Conservation (phyloP, 1,140 invertebrate genomes). For the Limonius californicus region DNA sequence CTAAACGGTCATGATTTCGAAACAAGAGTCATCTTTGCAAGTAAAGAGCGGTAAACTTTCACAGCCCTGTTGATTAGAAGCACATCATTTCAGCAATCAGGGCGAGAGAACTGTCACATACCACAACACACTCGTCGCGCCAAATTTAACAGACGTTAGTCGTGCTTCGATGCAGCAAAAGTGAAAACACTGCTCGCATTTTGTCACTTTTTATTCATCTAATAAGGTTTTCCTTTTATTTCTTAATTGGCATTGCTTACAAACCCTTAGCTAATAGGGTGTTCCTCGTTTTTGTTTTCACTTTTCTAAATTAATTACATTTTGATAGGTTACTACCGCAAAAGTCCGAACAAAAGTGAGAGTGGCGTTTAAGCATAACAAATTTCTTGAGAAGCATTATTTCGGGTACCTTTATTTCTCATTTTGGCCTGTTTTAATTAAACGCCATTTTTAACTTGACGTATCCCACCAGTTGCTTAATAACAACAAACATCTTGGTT, state of each 20-base stretch:
- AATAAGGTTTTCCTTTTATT: slow-evolving; percentile 9
- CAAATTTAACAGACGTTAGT: slow-evolving; percentile 13
- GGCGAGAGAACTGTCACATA: slow-evolving; percentile 13
- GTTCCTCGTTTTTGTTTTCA: not conserved
- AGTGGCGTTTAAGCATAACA: no score
- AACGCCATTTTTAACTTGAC: no score
- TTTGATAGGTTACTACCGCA: no score
- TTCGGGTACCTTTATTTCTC: no score
- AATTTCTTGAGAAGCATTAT: no score
- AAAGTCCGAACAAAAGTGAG: no score
- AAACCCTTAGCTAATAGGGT: not conserved
- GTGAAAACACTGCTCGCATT: slow-evolving; percentile 3
- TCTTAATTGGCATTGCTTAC: slow-evolving; percentile 3
- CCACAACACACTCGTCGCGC: slow-evolving; percentile 6
- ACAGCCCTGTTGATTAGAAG: slow-evolving; percentile 6
- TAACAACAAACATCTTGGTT: no score
- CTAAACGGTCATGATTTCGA: not conserved
- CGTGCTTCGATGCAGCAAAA: slow-evolving; percentile 7
- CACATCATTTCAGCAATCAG: slow-evolving; percentile 6
- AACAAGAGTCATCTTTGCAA: not conserved
- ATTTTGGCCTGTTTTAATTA: no score
- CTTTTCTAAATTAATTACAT: not conserved
- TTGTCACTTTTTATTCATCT: slow-evolving; percentile 11
- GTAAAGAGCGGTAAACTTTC: slow-evolving; percentile 7
- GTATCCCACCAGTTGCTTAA: no score